Conservation (phyloP, 2,797 vertebrate genomes). For the Lates japonicus region DNA sequence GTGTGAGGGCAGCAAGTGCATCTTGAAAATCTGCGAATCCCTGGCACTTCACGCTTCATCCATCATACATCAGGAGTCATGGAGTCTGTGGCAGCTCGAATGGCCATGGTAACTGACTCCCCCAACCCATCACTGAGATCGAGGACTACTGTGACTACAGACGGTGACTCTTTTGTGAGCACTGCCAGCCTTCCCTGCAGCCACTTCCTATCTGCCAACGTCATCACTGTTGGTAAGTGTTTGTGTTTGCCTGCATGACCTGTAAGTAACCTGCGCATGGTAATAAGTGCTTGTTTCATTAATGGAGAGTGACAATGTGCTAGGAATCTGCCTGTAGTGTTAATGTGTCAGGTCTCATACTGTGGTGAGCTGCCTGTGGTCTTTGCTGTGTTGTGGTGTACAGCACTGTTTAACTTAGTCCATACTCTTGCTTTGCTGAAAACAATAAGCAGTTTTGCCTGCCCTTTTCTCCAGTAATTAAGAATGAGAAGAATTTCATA, state of each 20-base stretch:
- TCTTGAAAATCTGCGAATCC: background rate
- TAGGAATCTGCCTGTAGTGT: background rate
- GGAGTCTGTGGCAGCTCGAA: conserved; percentile 62
- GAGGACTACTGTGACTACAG: conserved; percentile 60
- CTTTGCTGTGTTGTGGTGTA: background rate
- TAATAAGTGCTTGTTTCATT: conserved; percentile 11
- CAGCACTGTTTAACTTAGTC: background rate
- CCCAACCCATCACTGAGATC: conserved; percentile 73
- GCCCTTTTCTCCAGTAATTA: background rate
- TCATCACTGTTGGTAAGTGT: conserved; percentile 78
- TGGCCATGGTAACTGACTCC: conserved; percentile 70
- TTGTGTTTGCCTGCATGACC: conserved; percentile 24
- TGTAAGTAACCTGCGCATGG: background rate
- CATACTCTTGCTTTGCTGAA: conserved; percentile 4
- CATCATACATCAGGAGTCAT: conserved; percentile 32
- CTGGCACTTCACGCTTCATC: background rate
- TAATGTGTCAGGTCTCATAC: background rate
- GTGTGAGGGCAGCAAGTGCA: conserved; percentile 1
- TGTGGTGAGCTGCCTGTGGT: background rate
- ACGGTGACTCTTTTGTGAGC: conserved; percentile 70
- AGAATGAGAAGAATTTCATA: background rate
- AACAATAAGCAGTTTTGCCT: background rate
- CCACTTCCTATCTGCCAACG: conserved; percentile 77
- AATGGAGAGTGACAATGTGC: background rate
- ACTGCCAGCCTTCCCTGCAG: conserved; percentile 66